Conservation (phyloP, 1,140 invertebrate genomes). For the Drosophila insularis region DNA sequence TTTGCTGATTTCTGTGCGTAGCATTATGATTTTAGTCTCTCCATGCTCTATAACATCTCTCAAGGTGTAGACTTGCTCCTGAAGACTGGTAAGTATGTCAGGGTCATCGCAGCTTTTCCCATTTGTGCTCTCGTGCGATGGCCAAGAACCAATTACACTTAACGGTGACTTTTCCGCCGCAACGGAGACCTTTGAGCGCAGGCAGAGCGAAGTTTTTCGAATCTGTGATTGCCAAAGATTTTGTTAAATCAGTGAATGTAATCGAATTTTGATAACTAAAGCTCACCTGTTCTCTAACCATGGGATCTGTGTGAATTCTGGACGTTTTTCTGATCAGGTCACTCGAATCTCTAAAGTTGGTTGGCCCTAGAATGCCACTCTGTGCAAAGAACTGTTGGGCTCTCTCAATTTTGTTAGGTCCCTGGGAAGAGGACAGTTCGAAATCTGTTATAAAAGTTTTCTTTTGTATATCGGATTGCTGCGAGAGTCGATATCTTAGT, state of each 20-base stretch:
- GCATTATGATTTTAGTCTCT: conserved; percentile 52
- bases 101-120: conserved; percentile 14
- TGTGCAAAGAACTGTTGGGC: conserved; percentile 39
- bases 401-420: conserved; percentile 30
- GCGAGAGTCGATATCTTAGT: background rate
- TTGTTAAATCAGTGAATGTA: background rate
- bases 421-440: background rate
- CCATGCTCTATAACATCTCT: conserved; percentile 29
- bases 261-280: background rate
- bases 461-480: background rate
- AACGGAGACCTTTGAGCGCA: conserved; percentile 24
- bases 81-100: conserved; percentile 19
- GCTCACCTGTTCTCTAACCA: conserved; percentile 36
- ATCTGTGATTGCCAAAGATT: conserved; percentile 26
- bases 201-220: conserved; percentile 39
- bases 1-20: conserved; percentile 49
- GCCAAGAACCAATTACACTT: background rate
- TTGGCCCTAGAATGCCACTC: conserved; percentile 45
- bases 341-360: conserved; percentile 21
- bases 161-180: background rate
- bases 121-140: background rate
- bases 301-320: conserved; percentile 39
- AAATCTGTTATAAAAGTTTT: background rate
- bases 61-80: conserved; percentile 29
- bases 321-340: conserved; percentile 50